Conservation (phyloP, 1,140 invertebrate species). For the Scaptomyza graminum region DNA sequence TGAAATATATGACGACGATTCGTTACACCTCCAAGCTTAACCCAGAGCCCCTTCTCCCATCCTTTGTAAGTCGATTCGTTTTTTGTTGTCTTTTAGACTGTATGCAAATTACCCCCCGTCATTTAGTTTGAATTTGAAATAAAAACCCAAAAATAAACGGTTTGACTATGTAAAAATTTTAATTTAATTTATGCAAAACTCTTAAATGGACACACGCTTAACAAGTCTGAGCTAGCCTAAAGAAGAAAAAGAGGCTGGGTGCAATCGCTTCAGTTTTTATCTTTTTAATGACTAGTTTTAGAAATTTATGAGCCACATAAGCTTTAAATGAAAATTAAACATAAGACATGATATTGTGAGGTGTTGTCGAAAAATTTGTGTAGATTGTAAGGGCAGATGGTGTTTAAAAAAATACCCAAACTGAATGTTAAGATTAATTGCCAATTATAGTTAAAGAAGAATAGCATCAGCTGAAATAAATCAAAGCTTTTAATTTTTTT, state of each 20-base stretch:
- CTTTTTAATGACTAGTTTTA: slow-evolving; percentile 71
- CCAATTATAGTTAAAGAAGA: not conserved
- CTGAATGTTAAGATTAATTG: not conserved
- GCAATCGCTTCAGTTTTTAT: slow-evolving; percentile 53
- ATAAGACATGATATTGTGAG: slow-evolving; percentile 47
- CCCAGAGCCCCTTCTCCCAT: not conserved
- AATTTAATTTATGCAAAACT: slow-evolving; percentile 79
- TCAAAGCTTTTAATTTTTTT: too few species aligned
- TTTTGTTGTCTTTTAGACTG: not conserved
- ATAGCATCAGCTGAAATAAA: too few species aligned
- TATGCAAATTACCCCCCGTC: slow-evolving; percentile 43
- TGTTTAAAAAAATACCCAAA: slow-evolving; percentile 7
- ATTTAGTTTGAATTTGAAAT: slow-evolving; percentile 49
- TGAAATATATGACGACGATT: slow-evolving; percentile 26
- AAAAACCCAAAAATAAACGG: slow-evolving; percentile 34
- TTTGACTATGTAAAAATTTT: slow-evolving; percentile 45
- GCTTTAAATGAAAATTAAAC: slow-evolving; percentile 74
- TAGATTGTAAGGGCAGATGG: slow-evolving; percentile 5
- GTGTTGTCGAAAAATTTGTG: slow-evolving; percentile 26
- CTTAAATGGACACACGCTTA: slow-evolving; percentile 52
- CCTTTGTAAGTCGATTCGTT: too few species aligned
- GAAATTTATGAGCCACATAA: slow-evolving; percentile 71
- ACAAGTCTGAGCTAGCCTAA: slow-evolving; percentile 48
- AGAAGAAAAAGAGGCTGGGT: slow-evolving; percentile 6
- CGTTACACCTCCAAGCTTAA: slow-evolving; percentile 19